phyloP scores from a whole-genome alignment of 1,140 invertebrate species.

The Panagrolaimus sp. region DNA sequence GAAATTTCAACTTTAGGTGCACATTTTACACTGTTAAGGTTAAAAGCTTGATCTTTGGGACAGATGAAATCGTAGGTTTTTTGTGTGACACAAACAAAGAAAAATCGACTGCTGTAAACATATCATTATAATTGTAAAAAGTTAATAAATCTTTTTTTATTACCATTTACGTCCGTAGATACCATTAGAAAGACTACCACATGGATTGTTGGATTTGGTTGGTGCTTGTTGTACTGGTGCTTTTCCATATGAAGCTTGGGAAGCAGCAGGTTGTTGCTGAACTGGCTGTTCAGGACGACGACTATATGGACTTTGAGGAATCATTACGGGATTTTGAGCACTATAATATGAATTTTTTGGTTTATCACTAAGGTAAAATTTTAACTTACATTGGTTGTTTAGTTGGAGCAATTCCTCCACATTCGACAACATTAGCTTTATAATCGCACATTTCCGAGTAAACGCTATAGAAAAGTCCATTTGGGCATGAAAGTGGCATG shows the following conservation, averaged over 20 bases:
- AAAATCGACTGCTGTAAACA: constrained; percentile 17
- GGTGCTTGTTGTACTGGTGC: not conserved
- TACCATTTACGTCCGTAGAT: constrained; percentile 27
- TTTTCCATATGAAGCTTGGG: not conserved
- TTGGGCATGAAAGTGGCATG: constrained; percentile 5
- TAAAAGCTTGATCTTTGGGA: not conserved
- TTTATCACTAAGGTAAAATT: too few relatives aligned
- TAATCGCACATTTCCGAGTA: not conserved
- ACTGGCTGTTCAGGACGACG: not conserved
- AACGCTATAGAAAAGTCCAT: not conserved
- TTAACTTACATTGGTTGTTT: not conserved
- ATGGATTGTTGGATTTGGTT: not conserved
- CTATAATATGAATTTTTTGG: too few relatives aligned
- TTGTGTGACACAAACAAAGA: constrained; percentile 22
- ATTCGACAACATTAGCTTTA: not conserved
- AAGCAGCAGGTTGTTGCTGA: not conserved
- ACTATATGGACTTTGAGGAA: too few relatives aligned
- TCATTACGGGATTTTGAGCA: too few relatives aligned
- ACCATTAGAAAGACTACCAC: constrained; percentile 15
- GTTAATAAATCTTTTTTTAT: too few relatives aligned
- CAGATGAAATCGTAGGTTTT: constrained; percentile 27
- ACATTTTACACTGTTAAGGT: not conserved
- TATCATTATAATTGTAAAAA: too few relatives aligned
- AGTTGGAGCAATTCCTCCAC: constrained; percentile 15
- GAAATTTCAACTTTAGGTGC: not conserved